Percentiles rank a stretch among this genome's conserved stretches.
Conservation (phyloP, 2,797 vertebrate genomes). For the Neomorphus geoffroyi region DNA sequence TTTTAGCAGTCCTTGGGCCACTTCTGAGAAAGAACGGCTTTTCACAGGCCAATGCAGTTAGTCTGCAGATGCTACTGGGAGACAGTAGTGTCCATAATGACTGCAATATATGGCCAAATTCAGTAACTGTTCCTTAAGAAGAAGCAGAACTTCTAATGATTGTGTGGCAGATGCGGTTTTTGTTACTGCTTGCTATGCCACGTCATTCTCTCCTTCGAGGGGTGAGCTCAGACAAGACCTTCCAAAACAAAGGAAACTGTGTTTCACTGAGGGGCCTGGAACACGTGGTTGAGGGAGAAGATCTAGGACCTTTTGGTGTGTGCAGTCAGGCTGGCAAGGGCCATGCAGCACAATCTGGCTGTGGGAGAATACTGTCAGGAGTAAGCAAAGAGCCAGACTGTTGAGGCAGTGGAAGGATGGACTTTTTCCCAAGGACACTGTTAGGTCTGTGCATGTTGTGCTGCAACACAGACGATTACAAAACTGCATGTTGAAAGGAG, state of each 20-base stretch:
- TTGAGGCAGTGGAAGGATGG: neutral
- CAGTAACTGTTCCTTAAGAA: neutral
- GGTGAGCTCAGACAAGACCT: neutral
- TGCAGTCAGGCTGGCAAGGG: neutral
- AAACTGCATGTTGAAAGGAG: neutral
- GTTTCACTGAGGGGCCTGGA: neutral
- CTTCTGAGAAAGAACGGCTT: neutral
- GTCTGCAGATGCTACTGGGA: neutral
- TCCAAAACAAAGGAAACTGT: neutral
- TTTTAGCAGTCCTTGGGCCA: neutral
- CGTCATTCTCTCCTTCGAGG: neutral
- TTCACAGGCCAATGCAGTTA: neutral
- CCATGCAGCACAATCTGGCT: neutral
- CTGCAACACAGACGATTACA: neutral
- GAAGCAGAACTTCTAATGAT: neutral
- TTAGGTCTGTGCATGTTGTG: neutral
- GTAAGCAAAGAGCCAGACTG: neutral
- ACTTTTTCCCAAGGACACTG: neutral
- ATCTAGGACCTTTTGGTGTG: neutral
- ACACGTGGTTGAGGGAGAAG: neutral
- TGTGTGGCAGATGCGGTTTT: neutral
- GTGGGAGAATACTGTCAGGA: neutral
- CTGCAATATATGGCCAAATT: neutral
- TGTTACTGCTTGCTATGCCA: neutral
- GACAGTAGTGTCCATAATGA: neutral